A percentile compares a stretch with the other conserved stretches of the same genome.
Evolutionary conservation across 2,888 invertebrate species (phyloP).

Genomic region (Barypeithes pellucidus): DNA sequence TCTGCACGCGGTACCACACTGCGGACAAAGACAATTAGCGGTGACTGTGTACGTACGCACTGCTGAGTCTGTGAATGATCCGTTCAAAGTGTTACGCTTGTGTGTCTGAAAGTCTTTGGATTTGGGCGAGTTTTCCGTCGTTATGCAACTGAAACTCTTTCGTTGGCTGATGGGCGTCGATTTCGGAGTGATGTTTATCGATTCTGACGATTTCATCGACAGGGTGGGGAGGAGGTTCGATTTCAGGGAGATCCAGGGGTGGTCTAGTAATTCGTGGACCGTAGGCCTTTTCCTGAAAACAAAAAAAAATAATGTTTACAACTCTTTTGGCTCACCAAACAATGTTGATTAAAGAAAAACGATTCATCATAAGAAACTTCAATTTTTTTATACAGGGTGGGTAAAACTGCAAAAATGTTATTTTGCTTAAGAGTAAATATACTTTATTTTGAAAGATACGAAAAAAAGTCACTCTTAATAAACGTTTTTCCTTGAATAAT

Average conservation of each 20-base stretch:
- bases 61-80: constrained; percentile 62
- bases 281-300: constrained; percentile 88
- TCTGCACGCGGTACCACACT: constrained; percentile 71
- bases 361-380: no score
- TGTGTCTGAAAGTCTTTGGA: constrained; percentile 53
- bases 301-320: no score
- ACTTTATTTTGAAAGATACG: no score
- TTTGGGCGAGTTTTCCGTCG: constrained; percentile 45
- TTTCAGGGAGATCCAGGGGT: constrained; percentile 83
- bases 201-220: constrained; percentile 55
- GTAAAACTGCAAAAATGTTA: no score
- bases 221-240: constrained; percentile 62
- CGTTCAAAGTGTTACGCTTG: constrained; percentile 47
- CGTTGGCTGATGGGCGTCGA: constrained; percentile 66
- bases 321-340: no score
- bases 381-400: no score
- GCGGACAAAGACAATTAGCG: constrained; percentile 69
- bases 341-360: no score
- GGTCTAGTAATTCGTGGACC: constrained; percentile 90
- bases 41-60: constrained; percentile 67
- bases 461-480: no score
- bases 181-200: constrained; percentile 56
- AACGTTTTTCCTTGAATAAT: no score
- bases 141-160: constrained; percentile 64
- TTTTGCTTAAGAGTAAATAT: no score